Evolutionary conservation across 2,888 invertebrate genomes (phyloP), one percentile per base, ranked within the genome.

Genomic region (Polydesmus complanatus): DNA sequence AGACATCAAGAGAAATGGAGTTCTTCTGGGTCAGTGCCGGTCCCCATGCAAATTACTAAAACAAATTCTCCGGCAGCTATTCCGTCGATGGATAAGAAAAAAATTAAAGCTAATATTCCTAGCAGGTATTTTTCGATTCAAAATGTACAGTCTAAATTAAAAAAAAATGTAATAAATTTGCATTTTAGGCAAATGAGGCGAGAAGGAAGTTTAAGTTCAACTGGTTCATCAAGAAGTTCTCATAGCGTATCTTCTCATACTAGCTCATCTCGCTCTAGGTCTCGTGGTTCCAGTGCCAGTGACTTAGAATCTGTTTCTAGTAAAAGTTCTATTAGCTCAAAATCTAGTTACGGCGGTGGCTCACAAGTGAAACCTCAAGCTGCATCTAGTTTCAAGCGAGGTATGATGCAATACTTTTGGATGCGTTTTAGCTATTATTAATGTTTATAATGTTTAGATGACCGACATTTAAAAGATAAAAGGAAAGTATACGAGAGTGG

Each of bases 241-340:
- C 37, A 37, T 37, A 37, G 37, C 14, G 8, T 5, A 5, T 37
- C 37, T 37, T 37, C 37, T 5, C 37, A 37, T 14, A 37, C 37
- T 8, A 37, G 37, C 37, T 37, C 37, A 8, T 37, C 37, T 37
- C 37, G 37, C 37, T 37, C 37, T 5, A 5, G 37, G 14, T 37
- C 37, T 14, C 5, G 37, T 14, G 53, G 58, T 53, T 58, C 56
- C n/a, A 60, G 60, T 19, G 19, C 47, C 49, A 60, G 60, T 54
- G 56, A 56, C 18, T 19, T 60, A 22, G 55, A 48, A 25, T 60
- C 60, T 2, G 60, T 56, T 8, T 60, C 60, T 5, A 60, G 60
- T 50, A 49, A 56, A 54, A 60, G 60, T 22, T 60, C 60, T 1
- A 19, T 49, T 2, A 60, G 60, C 27, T 60, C 60, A 2, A 60